Evolutionary conservation across 2,113 vertebrate genomes (phyloP).

Genomic region (Oxyura jamaicensis): DNA sequence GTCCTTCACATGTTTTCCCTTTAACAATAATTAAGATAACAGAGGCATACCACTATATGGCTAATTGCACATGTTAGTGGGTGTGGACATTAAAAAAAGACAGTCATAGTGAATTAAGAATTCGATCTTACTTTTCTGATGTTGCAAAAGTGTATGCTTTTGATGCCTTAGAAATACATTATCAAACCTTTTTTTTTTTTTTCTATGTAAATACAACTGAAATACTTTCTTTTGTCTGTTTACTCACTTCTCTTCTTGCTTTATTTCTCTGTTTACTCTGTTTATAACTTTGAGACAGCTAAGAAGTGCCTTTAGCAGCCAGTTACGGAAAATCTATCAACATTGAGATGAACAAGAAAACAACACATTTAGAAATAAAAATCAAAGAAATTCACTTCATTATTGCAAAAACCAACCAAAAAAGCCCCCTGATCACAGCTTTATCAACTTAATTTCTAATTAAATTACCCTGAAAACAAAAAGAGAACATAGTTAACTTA

Average conservation of each 20-base stretch:
- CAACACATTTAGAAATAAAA: not conserved
- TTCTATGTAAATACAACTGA: not conserved
- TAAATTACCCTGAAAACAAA: not conserved
- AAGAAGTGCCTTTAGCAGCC: not conserved
- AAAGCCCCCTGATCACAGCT: not conserved
- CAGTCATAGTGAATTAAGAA: not conserved
- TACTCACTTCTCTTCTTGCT: not conserved
- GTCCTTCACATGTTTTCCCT: not conserved
- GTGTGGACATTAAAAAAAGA: not conserved
- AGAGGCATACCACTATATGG: not conserved
- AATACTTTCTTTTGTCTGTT: not conserved
- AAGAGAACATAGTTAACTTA: not conserved
- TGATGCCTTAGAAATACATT: not conserved
- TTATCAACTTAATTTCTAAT: not conserved
- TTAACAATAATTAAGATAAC: not conserved
- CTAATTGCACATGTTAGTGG: not conserved
- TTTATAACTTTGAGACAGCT: not conserved
- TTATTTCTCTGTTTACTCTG: not conserved
- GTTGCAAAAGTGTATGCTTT: not conserved
- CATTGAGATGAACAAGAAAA: not conserved
- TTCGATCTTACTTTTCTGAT: not conserved
- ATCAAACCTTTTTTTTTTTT: not conserved
- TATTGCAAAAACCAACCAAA: not conserved
- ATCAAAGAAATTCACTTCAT: not conserved
- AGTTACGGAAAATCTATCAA: not conserved